Evolutionary conservation across 2,888 invertebrate species (phyloP).

Genomic region (Drosophila austrosaltans): DNA sequence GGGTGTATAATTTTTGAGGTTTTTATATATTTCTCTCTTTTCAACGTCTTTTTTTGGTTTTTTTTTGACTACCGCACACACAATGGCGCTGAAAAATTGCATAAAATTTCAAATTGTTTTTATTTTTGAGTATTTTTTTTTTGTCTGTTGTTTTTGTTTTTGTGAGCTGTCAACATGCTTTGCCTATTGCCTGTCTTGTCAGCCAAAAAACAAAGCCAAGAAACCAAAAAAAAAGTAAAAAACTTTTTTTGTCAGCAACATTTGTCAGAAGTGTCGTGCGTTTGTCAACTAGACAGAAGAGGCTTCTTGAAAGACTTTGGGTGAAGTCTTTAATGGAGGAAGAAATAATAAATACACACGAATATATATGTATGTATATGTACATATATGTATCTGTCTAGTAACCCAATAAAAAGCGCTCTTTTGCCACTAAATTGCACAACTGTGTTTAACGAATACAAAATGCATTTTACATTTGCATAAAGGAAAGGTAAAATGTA

Average conservation of each 20-base stretch:
- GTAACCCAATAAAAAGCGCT: slow-evolving; percentile 11
- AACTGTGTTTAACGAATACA: slow-evolving; percentile 24
- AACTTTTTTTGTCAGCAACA: slow-evolving; percentile 62
- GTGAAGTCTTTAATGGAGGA: slow-evolving; percentile 51
- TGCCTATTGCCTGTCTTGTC: slow-evolving; percentile 59
- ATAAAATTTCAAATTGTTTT: slow-evolving; percentile 65
- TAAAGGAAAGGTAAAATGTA: slow-evolving; percentile 70
- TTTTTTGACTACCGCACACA: slow-evolving; percentile 41
- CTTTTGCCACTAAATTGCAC: slow-evolving; percentile 12
- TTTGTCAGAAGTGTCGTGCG: slow-evolving; percentile 74
- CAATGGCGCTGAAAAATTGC: slow-evolving; percentile 57
- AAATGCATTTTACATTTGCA: slow-evolving; percentile 57
- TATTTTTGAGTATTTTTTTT: slow-evolving; percentile 14
- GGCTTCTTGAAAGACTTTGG: slow-evolving; percentile 28
- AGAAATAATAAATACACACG: slow-evolving; percentile 17
- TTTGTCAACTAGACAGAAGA: slow-evolving; percentile 58
- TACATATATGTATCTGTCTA: background rate
- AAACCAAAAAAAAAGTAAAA: slow-evolving; percentile 27
- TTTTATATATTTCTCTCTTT: slow-evolving; percentile 41
- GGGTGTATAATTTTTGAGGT: slow-evolving; percentile 65
- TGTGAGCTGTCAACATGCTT: slow-evolving; percentile 61
- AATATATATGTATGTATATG: background rate
- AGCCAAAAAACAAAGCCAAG: slow-evolving; percentile 31
- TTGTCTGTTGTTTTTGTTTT: slow-evolving; percentile 34
- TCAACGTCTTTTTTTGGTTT: slow-evolving; percentile 33